phyloP scores from a whole-genome alignment of 2,797 vertebrate genomes.

The Malacoraja senta region DNA sequence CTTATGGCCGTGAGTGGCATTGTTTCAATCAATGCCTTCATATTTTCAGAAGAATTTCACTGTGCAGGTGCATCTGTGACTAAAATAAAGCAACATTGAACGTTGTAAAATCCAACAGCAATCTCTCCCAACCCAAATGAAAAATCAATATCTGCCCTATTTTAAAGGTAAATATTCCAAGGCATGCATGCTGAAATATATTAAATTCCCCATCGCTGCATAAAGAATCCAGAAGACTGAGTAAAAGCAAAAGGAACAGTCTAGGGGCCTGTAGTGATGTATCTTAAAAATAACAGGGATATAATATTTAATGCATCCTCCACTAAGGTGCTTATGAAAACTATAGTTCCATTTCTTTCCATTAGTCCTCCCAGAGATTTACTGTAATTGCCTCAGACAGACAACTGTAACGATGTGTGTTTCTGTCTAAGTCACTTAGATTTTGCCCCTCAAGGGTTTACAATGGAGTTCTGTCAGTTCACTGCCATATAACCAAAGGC shows the following conservation, averaged over 20 bases:
- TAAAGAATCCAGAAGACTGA: neutral
- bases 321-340: neutral
- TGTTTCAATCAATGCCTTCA: neutral
- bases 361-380: neutral
- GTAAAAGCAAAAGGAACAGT: neutral
- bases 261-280: neutral
- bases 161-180: neutral
- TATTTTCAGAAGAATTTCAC: too few relatives aligned
- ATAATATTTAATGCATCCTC: neutral
- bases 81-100: too few relatives aligned
- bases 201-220: neutral
- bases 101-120: neutral
- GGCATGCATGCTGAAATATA: neutral
- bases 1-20: neutral
- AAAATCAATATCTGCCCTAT: neutral
- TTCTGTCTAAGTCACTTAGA: neutral
- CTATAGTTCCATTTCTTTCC: neutral
- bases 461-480: neutral
- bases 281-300: neutral
- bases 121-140: neutral
- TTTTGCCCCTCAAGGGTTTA: neutral
- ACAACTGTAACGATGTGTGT: neutral
- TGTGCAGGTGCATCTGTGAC: too few relatives aligned
- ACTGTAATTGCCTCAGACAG: constrained; percentile 4
- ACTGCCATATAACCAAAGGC: neutral